Evolutionary conservation across 2,113 vertebrate genomes (phyloP).

Genomic region (Siphamia tubifer): DNA sequence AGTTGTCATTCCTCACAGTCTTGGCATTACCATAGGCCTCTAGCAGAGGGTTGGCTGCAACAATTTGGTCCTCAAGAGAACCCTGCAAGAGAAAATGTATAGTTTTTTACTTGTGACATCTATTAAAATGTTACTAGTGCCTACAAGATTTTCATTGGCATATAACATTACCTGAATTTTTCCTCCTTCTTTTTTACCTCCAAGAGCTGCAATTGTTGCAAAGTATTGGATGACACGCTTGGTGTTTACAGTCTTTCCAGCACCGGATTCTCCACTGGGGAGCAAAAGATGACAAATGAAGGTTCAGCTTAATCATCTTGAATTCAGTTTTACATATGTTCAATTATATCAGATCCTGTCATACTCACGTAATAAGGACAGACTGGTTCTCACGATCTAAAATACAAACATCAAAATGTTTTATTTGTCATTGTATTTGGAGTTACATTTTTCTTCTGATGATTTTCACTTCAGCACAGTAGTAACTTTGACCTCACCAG

Average conservation of each 20-base stretch:
- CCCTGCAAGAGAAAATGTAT: conserved; percentile 84
- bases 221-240: conserved; percentile 95
- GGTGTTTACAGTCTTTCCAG: conserved; percentile 94
- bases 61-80: conserved; percentile 85
- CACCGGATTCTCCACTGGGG: conserved; percentile 92
- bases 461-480: too few species aligned
- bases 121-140: not conserved
- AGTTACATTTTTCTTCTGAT: too few species aligned
- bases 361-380: conserved; percentile 86
- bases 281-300: not conserved
- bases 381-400: conserved; percentile 85
- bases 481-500: conserved; percentile 54
- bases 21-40: conserved; percentile 88
- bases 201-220: conserved; percentile 88
- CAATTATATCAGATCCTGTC: too few species aligned
- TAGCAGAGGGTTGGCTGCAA: conserved; percentile 78
- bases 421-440: too few species aligned
- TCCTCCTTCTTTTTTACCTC: conserved; percentile 44
- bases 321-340: too few species aligned
- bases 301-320: not conserved
- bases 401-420: too few species aligned
- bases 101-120: too few species aligned
- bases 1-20: conserved; percentile 88
- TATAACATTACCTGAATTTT: conserved; percentile 83
- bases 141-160: not conserved